Conservation (phyloP, 2,888 invertebrate species). For the Electrophaes corylata region DNA sequence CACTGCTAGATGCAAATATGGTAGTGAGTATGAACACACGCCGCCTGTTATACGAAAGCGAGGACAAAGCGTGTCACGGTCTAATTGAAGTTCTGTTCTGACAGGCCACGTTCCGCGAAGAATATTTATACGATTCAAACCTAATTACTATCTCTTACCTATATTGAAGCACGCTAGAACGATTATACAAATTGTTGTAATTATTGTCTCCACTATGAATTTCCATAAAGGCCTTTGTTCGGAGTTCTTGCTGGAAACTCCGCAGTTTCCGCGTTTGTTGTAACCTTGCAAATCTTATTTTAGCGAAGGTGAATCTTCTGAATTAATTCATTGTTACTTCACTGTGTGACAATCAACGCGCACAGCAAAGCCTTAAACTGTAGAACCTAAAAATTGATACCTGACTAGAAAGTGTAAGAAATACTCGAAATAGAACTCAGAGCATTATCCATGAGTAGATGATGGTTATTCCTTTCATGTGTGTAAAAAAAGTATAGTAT, state of each 20-base stretch:
- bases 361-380: background rate
- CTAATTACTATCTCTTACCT: constrained; percentile 31
- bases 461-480: background rate
- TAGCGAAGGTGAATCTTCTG: background rate
- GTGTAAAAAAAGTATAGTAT: background rate
- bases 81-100: constrained; percentile 69
- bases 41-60: constrained; percentile 66
- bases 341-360: background rate
- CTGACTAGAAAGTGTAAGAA: background rate
- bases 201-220: constrained; percentile 21
- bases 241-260: constrained; percentile 26
- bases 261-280: constrained; percentile 34
- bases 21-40: constrained; percentile 41
- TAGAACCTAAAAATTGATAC: background rate
- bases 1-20: constrained; percentile 36
- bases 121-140: constrained; percentile 53
- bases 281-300: constrained; percentile 1
- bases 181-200: constrained; percentile 28
- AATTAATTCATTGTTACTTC: background rate
- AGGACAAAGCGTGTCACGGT: constrained; percentile 74
- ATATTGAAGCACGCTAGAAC: constrained; percentile 25
- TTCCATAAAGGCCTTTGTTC: constrained; percentile 34
- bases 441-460: too few species aligned
- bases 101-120: constrained; percentile 61
- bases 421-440: background rate